A percentile compares a stretch with the other conserved stretches of the same genome.
Evolutionary conservation across 2,113 vertebrate genomes (phyloP).

Genomic region (Telmatochromis bifrenatus): DNA sequence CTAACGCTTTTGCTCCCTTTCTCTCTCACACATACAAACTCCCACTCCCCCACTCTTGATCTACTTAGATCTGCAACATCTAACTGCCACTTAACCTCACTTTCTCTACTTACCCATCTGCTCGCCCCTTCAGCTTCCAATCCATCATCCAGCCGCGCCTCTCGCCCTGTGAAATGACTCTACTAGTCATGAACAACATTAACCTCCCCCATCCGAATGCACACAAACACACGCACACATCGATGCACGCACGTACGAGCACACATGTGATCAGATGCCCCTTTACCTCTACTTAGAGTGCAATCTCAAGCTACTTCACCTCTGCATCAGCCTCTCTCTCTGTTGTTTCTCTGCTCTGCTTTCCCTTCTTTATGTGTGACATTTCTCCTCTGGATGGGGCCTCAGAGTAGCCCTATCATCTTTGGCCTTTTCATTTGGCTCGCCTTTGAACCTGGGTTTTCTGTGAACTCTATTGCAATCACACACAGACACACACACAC

Average conservation of each 20-base stretch:
- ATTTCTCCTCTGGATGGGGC: conserved; percentile 61
- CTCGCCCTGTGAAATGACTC: conserved; percentile 54
- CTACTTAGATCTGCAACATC: conserved; percentile 70
- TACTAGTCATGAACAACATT: conserved; percentile 60
- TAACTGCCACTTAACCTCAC: conserved; percentile 78
- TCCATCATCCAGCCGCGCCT: conserved; percentile 56
- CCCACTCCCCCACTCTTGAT: conserved; percentile 53
- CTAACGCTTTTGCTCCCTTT: conserved; percentile 8
- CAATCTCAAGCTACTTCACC: conserved; percentile 77
- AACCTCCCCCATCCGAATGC: conserved; percentile 32
- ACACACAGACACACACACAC: conserved; percentile 7
- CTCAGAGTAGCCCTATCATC: conserved; percentile 72
- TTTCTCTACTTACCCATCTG: conserved; percentile 71
- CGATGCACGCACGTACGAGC: not conserved
- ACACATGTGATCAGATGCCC: conserved; percentile 62
- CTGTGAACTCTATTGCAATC: conserved; percentile 14
- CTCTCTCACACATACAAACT: not conserved
- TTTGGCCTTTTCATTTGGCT: conserved; percentile 66
- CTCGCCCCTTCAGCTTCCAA: conserved; percentile 56
- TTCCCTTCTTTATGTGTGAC: conserved; percentile 69
- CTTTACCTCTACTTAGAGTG: conserved; percentile 71
- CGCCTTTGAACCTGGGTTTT: conserved; percentile 69
- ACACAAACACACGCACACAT: not conserved
- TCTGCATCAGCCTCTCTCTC: conserved; percentile 57
- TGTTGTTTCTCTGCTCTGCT: conserved; percentile 68